phyloP scores from a whole-genome alignment of 30 jellyfish, hydroid and myxozoan species.

The Nemopilema nomurai region DNA sequence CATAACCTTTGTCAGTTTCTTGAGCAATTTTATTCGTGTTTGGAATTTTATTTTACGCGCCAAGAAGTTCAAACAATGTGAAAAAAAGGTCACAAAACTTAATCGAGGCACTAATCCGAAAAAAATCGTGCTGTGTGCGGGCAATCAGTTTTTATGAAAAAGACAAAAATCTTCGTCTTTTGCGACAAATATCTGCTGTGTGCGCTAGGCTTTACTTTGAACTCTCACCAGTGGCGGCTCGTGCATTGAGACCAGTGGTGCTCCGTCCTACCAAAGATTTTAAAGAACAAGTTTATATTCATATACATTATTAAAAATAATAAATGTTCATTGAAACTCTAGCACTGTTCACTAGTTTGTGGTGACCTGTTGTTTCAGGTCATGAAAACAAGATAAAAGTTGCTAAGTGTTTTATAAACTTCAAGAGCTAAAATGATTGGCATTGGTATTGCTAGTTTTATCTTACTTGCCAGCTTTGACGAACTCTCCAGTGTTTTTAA shows the following conservation, averaged over 20 bases:
- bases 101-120: no score
- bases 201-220: no score
- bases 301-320: not conserved
- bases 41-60: no score
- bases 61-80: no score
- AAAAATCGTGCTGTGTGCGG: no score
- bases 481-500: not conserved
- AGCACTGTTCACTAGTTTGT: not conserved
- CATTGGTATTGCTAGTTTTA: not conserved
- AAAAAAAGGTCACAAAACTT: no score
- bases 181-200: no score
- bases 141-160: no score
- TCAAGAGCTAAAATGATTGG: not conserved
- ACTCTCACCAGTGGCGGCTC: not conserved
- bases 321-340: not conserved
- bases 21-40: no score
- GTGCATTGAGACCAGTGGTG: not conserved
- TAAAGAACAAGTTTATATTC: not conserved
- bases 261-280: not conserved
- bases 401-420: not conserved
- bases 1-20: no score
- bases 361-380: not conserved
- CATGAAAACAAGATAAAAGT: not conserved
- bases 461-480: not conserved
- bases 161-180: no score